Evolutionary conservation across 2,888 invertebrate species (phyloP).

Genomic region (Ophion obscuratus): DNA sequence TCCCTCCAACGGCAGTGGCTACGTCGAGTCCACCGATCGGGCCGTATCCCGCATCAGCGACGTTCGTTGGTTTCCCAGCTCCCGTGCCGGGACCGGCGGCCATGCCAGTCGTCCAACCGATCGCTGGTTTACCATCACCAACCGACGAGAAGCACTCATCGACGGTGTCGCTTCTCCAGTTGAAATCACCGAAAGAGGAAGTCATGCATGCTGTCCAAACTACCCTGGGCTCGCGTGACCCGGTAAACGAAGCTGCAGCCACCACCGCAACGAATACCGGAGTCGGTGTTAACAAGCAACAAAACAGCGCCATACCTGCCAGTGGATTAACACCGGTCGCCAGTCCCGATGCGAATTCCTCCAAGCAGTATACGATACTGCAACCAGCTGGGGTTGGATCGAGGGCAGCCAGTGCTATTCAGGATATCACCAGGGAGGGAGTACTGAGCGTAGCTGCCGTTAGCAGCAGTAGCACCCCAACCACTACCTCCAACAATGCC

Average conservation of each 20-base stretch:
- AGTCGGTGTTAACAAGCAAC: slow-evolving; percentile 66
- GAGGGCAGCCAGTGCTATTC: slow-evolving; percentile 92
- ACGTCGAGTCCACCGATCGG: slow-evolving; percentile 84
- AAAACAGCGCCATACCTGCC: slow-evolving; percentile 71
- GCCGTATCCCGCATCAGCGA: slow-evolving; percentile 89
- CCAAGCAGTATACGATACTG: slow-evolving; percentile 94
- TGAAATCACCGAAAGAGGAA: slow-evolving; percentile 84
- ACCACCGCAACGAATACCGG: slow-evolving; percentile 76
- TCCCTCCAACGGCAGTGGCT: slow-evolving; percentile 77
- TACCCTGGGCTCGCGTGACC: slow-evolving; percentile 23
- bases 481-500: slow-evolving; percentile 77
- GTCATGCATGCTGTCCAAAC: slow-evolving; percentile 70
- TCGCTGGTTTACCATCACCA: slow-evolving; percentile 75
- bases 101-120: slow-evolving; percentile 80
- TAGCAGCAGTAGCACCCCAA: slow-evolving; percentile 80
- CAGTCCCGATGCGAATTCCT: slow-evolving; percentile 85
- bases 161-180: slow-evolving; percentile 83
- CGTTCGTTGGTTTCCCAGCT: slow-evolving; percentile 90
- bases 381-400: slow-evolving; percentile 93
- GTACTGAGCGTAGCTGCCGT: slow-evolving; percentile 87
- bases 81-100: slow-evolving; percentile 79
- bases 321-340: slow-evolving; percentile 82
- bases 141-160: slow-evolving; percentile 84
- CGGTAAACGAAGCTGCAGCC: slow-evolving; percentile 70
- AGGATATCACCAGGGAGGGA: slow-evolving; percentile 90